These are phyloP conservation scores for Sacculina carcini DNA, from an alignment of 2,888 invertebrate species.

Conservation along the genomic window DNA sequence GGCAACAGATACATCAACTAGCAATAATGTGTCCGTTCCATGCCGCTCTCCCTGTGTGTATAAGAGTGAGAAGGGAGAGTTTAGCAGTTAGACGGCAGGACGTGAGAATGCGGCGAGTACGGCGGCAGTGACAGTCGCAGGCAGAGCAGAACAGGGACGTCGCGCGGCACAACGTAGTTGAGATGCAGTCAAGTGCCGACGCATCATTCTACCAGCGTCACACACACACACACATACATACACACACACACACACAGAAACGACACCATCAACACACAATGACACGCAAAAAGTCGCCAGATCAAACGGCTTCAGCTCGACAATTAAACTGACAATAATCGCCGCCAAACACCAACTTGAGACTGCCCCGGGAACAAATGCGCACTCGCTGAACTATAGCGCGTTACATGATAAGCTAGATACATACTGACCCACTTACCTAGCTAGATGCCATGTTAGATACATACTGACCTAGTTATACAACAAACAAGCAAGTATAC, in stretches of 20 bases:
- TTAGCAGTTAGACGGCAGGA: not conserved
- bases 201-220: not conserved
- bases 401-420: too few relatives aligned
- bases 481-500: too few relatives aligned
- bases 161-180: not conserved
- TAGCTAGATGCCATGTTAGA: too few relatives aligned
- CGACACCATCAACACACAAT: not conserved
- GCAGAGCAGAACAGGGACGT: not conserved
- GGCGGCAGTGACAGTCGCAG: not conserved
- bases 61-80: not conserved
- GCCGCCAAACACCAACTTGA: too few relatives aligned
- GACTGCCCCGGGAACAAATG: too few relatives aligned
- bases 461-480: too few relatives aligned
- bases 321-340: not conserved
- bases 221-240: slow-evolving; percentile 1
- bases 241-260: slow-evolving; percentile 2
- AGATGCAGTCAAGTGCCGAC: not conserved
- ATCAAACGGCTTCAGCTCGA: not conserved
- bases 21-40: too few relatives aligned
- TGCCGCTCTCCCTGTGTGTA: too few relatives aligned
- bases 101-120: not conserved
- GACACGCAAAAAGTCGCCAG: not conserved
- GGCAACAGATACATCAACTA: too few relatives aligned
- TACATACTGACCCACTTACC: too few relatives aligned
- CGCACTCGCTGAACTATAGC: too few relatives aligned